These are phyloP conservation scores for Netelia inedita DNA, from an alignment of 2,888 invertebrate genomes.

Conservation along the genomic window DNA sequence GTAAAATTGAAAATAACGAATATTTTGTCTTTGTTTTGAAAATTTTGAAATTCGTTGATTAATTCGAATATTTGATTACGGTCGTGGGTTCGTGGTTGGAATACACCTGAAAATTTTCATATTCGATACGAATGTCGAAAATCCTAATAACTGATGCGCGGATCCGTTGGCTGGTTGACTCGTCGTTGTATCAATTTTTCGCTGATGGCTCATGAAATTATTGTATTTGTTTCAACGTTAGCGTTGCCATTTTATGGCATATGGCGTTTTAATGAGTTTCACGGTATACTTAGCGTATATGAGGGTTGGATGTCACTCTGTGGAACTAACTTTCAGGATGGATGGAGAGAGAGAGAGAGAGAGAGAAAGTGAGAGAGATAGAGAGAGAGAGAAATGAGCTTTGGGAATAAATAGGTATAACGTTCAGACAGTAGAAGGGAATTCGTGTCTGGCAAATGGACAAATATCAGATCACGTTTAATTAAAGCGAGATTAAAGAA, in stretches of 20 bases:
- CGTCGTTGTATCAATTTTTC: neutral
- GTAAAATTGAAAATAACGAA: neutral
- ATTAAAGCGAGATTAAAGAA: slow-evolving; percentile 52
- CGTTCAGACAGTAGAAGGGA: neutral
- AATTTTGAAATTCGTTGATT: neutral
- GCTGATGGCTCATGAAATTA: neutral
- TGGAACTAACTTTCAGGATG: slow-evolving; percentile 2
- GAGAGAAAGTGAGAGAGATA: neutral
- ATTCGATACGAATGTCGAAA: neutral
- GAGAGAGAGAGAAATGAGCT: neutral
- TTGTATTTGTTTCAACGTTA: neutral
- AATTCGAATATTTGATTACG: no score
- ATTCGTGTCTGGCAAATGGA: slow-evolving; percentile 44
- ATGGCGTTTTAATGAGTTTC: slow-evolving; percentile 23
- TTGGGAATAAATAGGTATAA: slow-evolving; percentile 31
- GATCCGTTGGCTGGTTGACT: neutral
- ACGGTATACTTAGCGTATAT: neutral
- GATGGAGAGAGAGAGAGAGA: neutral
- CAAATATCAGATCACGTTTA: slow-evolving; percentile 55
- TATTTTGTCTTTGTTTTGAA: neutral
- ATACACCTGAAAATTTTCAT: neutral
- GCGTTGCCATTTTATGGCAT: neutral
- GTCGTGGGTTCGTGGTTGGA: no score
- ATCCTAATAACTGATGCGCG: neutral
- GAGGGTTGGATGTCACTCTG: neutral